These are phyloP conservation scores for Drosophila cyrtoloma DNA, from an alignment of 2,888 invertebrate genomes.

Conservation along the genomic window DNA sequence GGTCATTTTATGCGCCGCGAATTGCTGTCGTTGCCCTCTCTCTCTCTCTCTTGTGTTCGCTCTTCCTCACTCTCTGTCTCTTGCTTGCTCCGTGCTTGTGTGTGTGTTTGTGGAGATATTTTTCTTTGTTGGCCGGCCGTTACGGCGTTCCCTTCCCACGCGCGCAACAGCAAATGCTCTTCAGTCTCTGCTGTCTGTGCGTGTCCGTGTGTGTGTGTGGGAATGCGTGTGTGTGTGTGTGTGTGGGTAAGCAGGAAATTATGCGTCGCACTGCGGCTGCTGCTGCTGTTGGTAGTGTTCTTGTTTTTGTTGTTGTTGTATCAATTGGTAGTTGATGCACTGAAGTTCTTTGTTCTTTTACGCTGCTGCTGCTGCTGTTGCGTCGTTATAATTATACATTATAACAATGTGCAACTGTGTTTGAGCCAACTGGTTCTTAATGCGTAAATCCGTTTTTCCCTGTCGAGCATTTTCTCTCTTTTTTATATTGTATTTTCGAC, in stretches of 20 bases:
- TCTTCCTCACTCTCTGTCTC: slow-evolving; percentile 11
- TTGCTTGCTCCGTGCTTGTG: neutral
- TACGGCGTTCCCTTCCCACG: slow-evolving; percentile 61
- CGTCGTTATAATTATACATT: slow-evolving; percentile 64
- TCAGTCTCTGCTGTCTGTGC: slow-evolving; percentile 12
- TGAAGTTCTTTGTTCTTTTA: slow-evolving; percentile 64
- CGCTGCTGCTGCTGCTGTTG: slow-evolving; percentile 47
- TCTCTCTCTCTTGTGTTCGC: slow-evolving; percentile 22
- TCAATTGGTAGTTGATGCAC: slow-evolving; percentile 52
- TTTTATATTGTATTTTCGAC: slow-evolving; percentile 37
- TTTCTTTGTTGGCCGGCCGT: slow-evolving; percentile 71
- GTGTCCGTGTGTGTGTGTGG: slow-evolving; percentile 44
- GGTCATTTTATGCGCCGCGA: slow-evolving; percentile 73
- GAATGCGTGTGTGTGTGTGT: slow-evolving; percentile 30
- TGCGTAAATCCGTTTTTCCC: slow-evolving; percentile 75
- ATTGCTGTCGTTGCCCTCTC: slow-evolving; percentile 63
- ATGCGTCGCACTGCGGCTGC: slow-evolving; percentile 70
- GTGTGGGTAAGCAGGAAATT: slow-evolving; percentile 75
- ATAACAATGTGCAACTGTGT: slow-evolving; percentile 52
- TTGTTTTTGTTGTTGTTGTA: slow-evolving; percentile 33
- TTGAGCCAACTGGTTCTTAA: slow-evolving; percentile 56
- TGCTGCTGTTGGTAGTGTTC: slow-evolving; percentile 33
- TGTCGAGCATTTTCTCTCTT: slow-evolving; percentile 59
- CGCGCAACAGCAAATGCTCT: slow-evolving; percentile 55
- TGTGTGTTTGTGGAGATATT: slow-evolving; percentile 41